Base-by-base conservation (phyloP, 1,140 invertebrate genomes). In the Coelopa frigida region DNA sequence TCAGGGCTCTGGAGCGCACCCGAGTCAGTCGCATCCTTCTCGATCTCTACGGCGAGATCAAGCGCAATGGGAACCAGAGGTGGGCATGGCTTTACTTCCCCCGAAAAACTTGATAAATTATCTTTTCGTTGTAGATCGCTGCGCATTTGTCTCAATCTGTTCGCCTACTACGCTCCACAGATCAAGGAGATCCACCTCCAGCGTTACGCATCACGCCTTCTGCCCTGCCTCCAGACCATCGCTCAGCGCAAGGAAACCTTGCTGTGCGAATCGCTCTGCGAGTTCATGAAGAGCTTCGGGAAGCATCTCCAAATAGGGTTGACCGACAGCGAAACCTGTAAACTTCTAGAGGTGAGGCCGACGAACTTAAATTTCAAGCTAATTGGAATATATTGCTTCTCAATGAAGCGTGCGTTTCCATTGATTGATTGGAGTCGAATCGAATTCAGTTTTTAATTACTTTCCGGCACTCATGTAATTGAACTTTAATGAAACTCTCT, bases 21-120 rank as follows among this genome's bases (percentile, higher is more conserved):
- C 77, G 76, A 21, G 72, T 85, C 10, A 75, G 79, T 14, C 80
- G 85, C 56, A 73, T 90, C 39, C 79, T 85, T 55, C 78, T 87
- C 53, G 85, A 87, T 61, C 67, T 89, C n/a, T 87, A 84, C 59
- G 82, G 84, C 54, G 85, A 87, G 69, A 85, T 89, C 23, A 86
- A 86, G 59, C 82, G 81, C 56, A 87, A 87, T 70, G 83, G 83
- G 4, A 70, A 70, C 41, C 58, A 69, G 37, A 49, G 61, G 65
- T 68, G 44, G 29, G 45, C 31, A 20, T 6, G 32, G 7, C 31
- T 21, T 27, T 39, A 18, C n/a, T 23, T 4, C 21, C 3, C 5
- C n/a, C 27, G 20, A 36, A 36, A 43, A 2, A 15, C 11, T 29
- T 22, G 20, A 24, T 15, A 23, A 3, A 24, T 12, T 14, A n/a